A percentile compares a stretch with the other conserved stretches of the same genome.
These are phyloP conservation scores for Hylia prasina DNA, from an alignment of 2,113 vertebrate species.

Conservation along the genomic window DNA sequence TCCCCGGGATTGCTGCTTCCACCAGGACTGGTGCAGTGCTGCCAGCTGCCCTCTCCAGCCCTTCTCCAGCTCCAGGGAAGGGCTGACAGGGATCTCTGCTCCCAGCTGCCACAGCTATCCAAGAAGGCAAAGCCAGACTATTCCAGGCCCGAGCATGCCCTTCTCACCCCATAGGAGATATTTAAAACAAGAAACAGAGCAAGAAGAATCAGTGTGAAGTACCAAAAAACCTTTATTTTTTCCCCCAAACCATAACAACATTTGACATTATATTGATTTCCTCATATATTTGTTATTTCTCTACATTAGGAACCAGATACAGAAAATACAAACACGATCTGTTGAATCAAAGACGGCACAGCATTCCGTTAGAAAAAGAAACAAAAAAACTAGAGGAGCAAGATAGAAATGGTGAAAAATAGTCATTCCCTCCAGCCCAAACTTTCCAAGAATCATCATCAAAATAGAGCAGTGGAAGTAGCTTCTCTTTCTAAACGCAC, in stretches of 20 bases:
- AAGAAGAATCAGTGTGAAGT: slow-evolving; percentile 18
- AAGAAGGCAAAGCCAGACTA: not conserved
- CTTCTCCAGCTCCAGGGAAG: not conserved
- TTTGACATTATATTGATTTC: slow-evolving; percentile 73
- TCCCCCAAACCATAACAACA: slow-evolving; percentile 56
- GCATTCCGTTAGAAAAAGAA: slow-evolving; percentile 65
- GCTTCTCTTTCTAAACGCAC: slow-evolving; percentile 53
- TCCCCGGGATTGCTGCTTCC: not conserved
- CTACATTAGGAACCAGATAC: slow-evolving; percentile 72
- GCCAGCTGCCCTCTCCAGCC: not conserved
- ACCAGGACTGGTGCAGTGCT: not conserved
- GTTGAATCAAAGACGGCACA: slow-evolving; percentile 60
- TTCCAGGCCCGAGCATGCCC: not conserved
- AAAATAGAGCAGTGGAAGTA: slow-evolving; percentile 65
- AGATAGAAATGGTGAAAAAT: slow-evolving; percentile 55
- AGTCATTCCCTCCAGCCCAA: slow-evolving; percentile 44
- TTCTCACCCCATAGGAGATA: not conserved
- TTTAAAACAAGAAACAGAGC: not conserved
- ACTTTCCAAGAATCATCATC: slow-evolving; percentile 59
- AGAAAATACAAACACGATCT: slow-evolving; percentile 72
- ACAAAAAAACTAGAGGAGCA: slow-evolving; percentile 46
- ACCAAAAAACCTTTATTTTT: slow-evolving; percentile 69
- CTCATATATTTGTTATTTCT: slow-evolving; percentile 72
- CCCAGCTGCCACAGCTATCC: not conserved
- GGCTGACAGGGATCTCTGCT: not conserved